Percentiles rank a stretch among this genome's conserved stretches.
Conservation (phyloP, 2,888 invertebrate genomes). For the Rambutsinella grinnellia region DNA sequence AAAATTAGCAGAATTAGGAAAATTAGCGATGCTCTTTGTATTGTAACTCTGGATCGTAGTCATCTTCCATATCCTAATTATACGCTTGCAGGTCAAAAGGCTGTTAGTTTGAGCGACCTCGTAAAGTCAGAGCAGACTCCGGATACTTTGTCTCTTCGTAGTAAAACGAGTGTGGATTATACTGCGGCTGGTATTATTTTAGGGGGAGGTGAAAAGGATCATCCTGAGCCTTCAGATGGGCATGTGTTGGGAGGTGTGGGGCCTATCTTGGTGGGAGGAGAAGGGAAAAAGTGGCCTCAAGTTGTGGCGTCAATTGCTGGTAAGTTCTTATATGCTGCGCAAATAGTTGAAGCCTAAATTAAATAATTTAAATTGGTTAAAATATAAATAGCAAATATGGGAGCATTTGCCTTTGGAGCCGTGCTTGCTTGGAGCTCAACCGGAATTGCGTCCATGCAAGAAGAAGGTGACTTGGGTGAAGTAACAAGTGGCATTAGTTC, state of each 20-base stretch:
- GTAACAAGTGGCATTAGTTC: constrained; percentile 72
- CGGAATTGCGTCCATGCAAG: constrained; percentile 38
- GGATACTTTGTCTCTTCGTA: constrained; percentile 13
- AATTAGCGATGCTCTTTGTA: constrained; percentile 38
- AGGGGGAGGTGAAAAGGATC: neutral
- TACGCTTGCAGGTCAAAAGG: constrained; percentile 22
- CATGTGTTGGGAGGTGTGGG: constrained; percentile 1
- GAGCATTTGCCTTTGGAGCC: constrained; percentile 62
- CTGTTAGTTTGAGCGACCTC: constrained; percentile 18
- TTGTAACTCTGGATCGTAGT: no score
- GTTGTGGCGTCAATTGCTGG: constrained; percentile 48
- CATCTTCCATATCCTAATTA: no score
- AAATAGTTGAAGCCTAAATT: neutral
- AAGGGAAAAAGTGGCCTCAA: constrained; percentile 51
- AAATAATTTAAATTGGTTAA: neutral
- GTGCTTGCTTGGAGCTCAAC: constrained; percentile 60
- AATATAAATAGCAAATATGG: constrained; percentile 60
- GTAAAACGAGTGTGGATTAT: constrained; percentile 23
- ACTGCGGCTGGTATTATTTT: neutral
- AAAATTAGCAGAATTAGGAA: constrained; percentile 28
- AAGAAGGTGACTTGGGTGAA: constrained; percentile 45
- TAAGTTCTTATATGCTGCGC: constrained; percentile 10
- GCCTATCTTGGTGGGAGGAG: neutral
- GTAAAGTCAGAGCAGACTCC: constrained; percentile 23
- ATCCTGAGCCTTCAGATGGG: constrained; percentile 5